Evolutionary conservation across 1,140 invertebrate genomes (phyloP), one percentile per base, ranked within the genome.

Genomic region (Lucilia sericata): DNA sequence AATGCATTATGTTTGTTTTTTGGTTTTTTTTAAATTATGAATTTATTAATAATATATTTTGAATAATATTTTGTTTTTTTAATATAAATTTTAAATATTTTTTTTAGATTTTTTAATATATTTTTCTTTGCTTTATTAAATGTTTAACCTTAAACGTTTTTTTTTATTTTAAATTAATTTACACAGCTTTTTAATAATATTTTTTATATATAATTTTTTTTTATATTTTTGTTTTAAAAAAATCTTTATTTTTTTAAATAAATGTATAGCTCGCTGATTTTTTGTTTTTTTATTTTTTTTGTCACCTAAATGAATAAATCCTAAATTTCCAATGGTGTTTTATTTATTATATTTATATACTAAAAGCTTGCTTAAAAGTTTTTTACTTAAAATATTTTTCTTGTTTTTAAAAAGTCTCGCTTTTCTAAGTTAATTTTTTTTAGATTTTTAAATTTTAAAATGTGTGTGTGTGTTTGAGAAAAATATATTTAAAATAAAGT

Each of bases 141-240:
- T 85, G 83, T 78, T 87, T 86, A 86, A 70, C 82, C 36, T 87
- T 87, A 87, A 87, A 89, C 88, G 89, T 88, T 21, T 42, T n/a
- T n/a, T n/a, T 42, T 47, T 80, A 80, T 80, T 80, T 21, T 49
- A 80, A 80, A 80, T 80, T 49, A 80, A 80, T 80, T 49, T 80
- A 80, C 81, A 65, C 81, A 82, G 81, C 60, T 82, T 10, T 82
- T 60, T 82, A 65, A 12, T 36, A 78, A 36, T 34, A 9, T 42
- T 36, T 42, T n/a, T 36, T 19, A 70, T 65, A 7, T 36, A 19
- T 87, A n/a, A n/a, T n/a, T n/a, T 42, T 87, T 87, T 89, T 76
- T 42, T 30, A 36, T 1, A 34, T 76, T 34, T 36, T 30, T 30
- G 25, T 19, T 76, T 76, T 17, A 80, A 80, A 80, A 80, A 49